Conservation (phyloP, 2,797 vertebrate genomes). For the Paramormyrops hopkinsi region DNA sequence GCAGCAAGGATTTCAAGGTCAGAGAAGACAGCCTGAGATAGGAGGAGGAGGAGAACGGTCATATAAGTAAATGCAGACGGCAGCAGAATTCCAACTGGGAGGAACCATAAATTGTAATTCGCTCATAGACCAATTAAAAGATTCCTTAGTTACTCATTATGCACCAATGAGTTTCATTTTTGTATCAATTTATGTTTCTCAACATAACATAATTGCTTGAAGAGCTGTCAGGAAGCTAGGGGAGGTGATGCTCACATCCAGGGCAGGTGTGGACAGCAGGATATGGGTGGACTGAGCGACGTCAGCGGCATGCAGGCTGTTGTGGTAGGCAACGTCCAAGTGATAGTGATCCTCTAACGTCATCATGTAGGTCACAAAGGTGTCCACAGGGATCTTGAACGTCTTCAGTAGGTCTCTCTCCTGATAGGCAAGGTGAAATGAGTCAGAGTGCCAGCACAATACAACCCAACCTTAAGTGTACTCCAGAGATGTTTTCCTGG, state of each 20-base stretch:
- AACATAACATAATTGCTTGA: not conserved
- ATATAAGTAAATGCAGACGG: not conserved
- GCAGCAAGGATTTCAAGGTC: conserved; percentile 96
- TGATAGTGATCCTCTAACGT: conserved; percentile 97
- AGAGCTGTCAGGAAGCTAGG: conserved; percentile 18
- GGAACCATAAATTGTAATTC: not conserved
- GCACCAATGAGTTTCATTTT: not conserved
- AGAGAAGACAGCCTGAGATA: conserved; percentile 86
- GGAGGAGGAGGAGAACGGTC: not conserved
- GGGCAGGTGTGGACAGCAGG: conserved; percentile 88
- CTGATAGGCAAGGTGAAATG: conserved; percentile 46
- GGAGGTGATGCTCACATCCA: conserved; percentile 74
- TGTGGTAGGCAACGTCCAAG: conserved; percentile 91
- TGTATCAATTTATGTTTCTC: not conserved
- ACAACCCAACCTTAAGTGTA: not conserved
- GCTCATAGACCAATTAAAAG: not conserved
- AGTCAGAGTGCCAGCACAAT: not conserved
- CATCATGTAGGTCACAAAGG: conserved; percentile 96
- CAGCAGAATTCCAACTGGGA: not conserved
- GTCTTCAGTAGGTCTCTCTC: conserved; percentile 92
- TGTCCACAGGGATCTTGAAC: conserved; percentile 88
- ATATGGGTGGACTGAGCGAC: conserved; percentile 96
- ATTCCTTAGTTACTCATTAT: not conserved
- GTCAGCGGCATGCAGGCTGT: conserved; percentile 93
- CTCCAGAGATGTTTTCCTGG: not conserved